These are phyloP conservation scores for Agrotis puta DNA, from an alignment of 2,888 invertebrate species.

Conservation along the genomic window DNA sequence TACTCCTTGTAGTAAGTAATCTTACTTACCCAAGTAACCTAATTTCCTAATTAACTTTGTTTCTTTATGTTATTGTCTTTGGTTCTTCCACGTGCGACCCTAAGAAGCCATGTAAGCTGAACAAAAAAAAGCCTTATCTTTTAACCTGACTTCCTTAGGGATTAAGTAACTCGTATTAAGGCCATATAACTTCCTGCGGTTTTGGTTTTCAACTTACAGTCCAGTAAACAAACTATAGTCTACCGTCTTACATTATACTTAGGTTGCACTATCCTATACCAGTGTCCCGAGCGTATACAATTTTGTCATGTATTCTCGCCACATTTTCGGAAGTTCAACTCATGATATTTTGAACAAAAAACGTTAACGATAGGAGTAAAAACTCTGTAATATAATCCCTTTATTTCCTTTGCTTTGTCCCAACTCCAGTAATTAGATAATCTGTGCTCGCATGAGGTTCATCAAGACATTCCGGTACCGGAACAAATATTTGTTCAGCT, in stretches of 20 bases:
- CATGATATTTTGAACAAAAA: conserved; percentile 1
- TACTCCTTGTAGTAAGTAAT: background rate
- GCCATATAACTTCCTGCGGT: conserved; percentile 67
- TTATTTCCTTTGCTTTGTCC: conserved; percentile 35
- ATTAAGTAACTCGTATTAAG: conserved; percentile 65
- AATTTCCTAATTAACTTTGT: conserved; percentile 40
- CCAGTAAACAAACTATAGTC: conserved; percentile 22
- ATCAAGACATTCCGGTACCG: conserved; percentile 56
- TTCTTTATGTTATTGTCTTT: conserved; percentile 1
- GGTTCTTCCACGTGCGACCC: background rate
- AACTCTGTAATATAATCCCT: conserved; percentile 30
- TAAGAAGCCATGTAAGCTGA: conserved; percentile 58
- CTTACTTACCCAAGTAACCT: conserved; percentile 18
- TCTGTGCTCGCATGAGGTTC: conserved; percentile 48
- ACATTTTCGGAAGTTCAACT: background rate
- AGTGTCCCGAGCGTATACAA: background rate
- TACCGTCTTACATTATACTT: conserved; percentile 3
- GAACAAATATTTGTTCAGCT: conserved; percentile 63
- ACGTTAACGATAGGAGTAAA: background rate
- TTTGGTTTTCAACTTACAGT: conserved; percentile 55
- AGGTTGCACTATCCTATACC: background rate
- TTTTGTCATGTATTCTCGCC: background rate
- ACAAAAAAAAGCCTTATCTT: conserved; percentile 51
- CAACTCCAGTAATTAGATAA: conserved; percentile 53
- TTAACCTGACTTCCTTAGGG: conserved; percentile 55